Evolutionary conservation across 2,113 vertebrate species (phyloP).

Genomic region (Forbesichthys agassizii): DNA sequence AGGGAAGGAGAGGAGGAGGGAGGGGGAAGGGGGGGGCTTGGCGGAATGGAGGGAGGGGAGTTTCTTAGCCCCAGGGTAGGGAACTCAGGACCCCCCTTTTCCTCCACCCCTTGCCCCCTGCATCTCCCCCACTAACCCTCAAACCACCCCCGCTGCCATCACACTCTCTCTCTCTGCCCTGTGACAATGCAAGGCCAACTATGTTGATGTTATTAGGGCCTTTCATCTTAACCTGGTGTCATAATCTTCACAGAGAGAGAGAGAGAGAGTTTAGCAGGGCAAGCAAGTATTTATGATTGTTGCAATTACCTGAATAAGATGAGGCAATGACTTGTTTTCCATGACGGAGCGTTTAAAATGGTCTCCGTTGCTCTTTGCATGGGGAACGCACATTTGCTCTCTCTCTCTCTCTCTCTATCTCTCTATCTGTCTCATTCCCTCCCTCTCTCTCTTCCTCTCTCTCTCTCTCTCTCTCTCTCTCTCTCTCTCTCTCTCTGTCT

Average conservation of each 20-base stretch:
- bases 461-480: background rate
- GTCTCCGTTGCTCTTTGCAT: constrained; percentile 11
- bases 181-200: constrained; percentile 71
- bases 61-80: constrained; percentile 70
- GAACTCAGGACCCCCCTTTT: constrained; percentile 53
- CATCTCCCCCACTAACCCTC: constrained; percentile 15
- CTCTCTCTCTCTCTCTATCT: constrained; percentile 5
- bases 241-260: constrained; percentile 60
- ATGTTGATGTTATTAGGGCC: constrained; percentile 66
- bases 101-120: background rate
- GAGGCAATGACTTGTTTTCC: constrained; percentile 34
- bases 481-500: too few relatives aligned
- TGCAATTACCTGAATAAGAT: constrained; percentile 55
- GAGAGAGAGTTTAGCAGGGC: constrained; percentile 47
- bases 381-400: constrained; percentile 9
- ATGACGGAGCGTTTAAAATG: constrained; percentile 1
- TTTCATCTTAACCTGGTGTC: constrained; percentile 66
- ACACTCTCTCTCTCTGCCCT: constrained; percentile 22
- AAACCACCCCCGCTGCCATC: constrained; percentile 2
- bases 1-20: constrained; percentile 2
- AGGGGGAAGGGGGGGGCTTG: constrained; percentile 23
- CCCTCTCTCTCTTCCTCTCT: constrained; percentile 8
- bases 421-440: constrained; percentile 1
- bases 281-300: constrained; percentile 57
- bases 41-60: constrained; percentile 56